These are phyloP conservation scores for Heliconius nattereri DNA, from an alignment of 1,140 invertebrate species.

Conservation along the genomic window DNA sequence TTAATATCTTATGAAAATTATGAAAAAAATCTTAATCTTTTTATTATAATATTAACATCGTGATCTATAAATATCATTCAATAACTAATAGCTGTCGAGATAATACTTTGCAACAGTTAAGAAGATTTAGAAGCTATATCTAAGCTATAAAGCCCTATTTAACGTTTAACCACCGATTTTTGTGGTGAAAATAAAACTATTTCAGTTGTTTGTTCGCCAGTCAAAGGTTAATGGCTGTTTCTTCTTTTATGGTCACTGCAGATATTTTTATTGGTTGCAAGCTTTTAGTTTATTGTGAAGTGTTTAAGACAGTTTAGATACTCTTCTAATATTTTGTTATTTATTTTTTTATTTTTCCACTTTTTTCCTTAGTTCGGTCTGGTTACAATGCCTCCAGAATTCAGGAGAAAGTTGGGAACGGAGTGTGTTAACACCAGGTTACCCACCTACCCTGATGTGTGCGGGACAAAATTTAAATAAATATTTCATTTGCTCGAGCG, in stretches of 20 bases:
- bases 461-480: too few relatives aligned
- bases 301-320: not conserved
- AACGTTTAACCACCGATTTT: constrained; percentile 24
- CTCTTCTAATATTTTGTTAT: not conserved
- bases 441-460: too few relatives aligned
- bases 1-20: too few relatives aligned
- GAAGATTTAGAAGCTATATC: constrained; percentile 1
- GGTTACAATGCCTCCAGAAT: too few relatives aligned
- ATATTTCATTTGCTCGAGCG: too few relatives aligned
- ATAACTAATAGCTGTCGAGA: not conserved
- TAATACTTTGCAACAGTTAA: not conserved
- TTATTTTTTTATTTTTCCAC: too few relatives aligned
- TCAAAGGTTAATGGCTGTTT: constrained; percentile 29
- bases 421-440: too few relatives aligned
- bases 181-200: constrained; percentile 34
- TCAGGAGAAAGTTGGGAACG: too few relatives aligned
- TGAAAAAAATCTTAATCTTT: too few relatives aligned
- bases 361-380: too few relatives aligned
- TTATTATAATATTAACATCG: too few relatives aligned
- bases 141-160: constrained; percentile 4
- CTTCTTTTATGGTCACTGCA: constrained; percentile 25
- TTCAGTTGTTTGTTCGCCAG: constrained; percentile 22
- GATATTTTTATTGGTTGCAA: constrained; percentile 19
- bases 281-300: constrained; percentile 23
- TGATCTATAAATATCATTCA: not conserved